Evolutionary conservation across 2,888 invertebrate species (phyloP).

Genomic region (Pyrrhosoma nymphula): DNA sequence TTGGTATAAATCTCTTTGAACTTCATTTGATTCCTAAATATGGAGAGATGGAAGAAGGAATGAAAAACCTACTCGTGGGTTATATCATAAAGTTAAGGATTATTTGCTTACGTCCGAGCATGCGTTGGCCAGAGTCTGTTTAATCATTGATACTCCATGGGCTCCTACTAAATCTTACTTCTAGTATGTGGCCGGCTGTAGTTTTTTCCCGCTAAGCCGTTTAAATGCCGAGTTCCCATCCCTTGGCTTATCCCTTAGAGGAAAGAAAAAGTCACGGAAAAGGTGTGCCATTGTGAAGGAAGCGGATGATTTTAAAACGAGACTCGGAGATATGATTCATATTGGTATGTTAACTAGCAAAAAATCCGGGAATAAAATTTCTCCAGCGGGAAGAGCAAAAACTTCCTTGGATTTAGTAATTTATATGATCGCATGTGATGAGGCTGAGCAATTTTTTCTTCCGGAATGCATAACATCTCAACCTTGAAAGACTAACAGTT

Average conservation of each 20-base stretch:
- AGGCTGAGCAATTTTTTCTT: neutral
- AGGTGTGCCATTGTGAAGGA: slow-evolving; percentile 9
- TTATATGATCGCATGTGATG: neutral
- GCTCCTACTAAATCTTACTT: too few species aligned
- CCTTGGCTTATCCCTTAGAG: neutral
- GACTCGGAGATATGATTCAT: neutral
- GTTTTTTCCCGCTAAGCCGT: neutral
- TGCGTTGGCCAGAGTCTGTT: neutral
- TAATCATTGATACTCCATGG: neutral
- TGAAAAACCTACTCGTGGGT: neutral
- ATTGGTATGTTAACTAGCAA: neutral
- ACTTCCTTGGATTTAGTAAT: neutral
- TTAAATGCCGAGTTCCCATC: neutral
- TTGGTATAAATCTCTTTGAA: too few species aligned
- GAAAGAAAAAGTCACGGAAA: neutral
- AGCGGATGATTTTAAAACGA: neutral
- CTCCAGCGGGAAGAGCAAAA: neutral
- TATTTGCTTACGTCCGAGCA: neutral
- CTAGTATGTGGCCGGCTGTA: neutral
- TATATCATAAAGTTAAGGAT: neutral
- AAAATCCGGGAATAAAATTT: neutral
- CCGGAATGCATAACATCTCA: neutral
- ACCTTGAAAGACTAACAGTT: neutral
- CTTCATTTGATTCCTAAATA: too few species aligned
- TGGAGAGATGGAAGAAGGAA: neutral